phyloP scores from a whole-genome alignment of 1,140 invertebrate genomes.

The Dufourea novaeangliae region DNA sequence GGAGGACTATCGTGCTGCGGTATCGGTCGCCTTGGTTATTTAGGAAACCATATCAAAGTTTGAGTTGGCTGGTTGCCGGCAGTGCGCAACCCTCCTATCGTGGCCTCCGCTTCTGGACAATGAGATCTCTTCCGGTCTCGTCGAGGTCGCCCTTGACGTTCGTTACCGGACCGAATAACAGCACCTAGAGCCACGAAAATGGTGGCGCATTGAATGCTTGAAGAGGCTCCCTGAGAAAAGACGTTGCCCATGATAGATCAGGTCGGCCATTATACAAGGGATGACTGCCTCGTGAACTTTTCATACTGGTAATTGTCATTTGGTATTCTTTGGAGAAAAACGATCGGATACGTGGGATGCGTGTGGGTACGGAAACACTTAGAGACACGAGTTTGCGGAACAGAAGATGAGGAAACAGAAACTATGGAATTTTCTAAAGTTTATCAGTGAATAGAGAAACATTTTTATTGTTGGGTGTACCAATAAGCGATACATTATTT shows the following conservation, averaged over 20 bases:
- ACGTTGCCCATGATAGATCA: constrained; percentile 35
- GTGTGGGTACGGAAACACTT: too few species aligned
- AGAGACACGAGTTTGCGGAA: too few species aligned
- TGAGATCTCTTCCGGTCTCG: constrained; percentile 67
- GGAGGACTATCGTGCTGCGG: constrained; percentile 71
- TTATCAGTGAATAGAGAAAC: too few species aligned
- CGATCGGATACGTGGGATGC: too few species aligned
- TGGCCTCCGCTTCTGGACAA: constrained; percentile 71
- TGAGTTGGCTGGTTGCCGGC: constrained; percentile 75
- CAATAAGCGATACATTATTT: too few species aligned
- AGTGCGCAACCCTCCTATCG: constrained; percentile 70
- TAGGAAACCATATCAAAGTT: constrained; percentile 81
- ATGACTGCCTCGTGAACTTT: not conserved
- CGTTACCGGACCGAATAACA: constrained; percentile 67
- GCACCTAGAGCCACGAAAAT: constrained; percentile 54
- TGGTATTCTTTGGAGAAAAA: too few species aligned
- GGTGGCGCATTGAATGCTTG: constrained; percentile 39
- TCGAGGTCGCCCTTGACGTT: constrained; percentile 67
- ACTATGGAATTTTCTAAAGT: too few species aligned
- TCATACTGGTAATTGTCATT: not conserved
- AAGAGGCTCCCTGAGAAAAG: constrained; percentile 54
- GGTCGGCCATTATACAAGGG: constrained; percentile 14
- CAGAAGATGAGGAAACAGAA: too few species aligned
- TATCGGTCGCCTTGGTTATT: constrained; percentile 80
- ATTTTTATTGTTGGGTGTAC: too few species aligned